Base-by-base conservation (phyloP, 2,113 vertebrate genomes). In the Ameiurus melas region DNA sequence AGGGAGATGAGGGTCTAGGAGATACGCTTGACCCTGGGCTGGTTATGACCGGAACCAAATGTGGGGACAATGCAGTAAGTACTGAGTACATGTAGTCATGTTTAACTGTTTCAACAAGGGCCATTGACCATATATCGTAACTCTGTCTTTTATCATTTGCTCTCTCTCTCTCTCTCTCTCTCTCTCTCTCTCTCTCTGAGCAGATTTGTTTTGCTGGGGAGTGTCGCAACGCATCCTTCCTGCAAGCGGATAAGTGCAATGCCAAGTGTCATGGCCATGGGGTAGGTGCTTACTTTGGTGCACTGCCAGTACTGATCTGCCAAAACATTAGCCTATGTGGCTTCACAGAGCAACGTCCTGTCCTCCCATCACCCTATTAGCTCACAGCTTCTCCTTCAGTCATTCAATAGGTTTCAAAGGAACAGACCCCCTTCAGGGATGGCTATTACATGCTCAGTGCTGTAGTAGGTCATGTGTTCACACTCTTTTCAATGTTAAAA, bases 171-270 rank as follows among this genome's bases (percentile, higher is more conserved):
- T 4, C 9, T 75, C 20, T 27, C 22, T 78, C 22, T 77, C 43
- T 51, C 47, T 14, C 36, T 75, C 20, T 47, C 22, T 27, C 22
- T 47, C 73, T 77, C 73, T 14, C 43, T 22, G 79, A 0, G 0
- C 94, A 99, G 98, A 95, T 99, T 91, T 99, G 98, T 94, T 99
- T 99, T 85, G 96, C 97, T 51, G 98, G 98, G 58, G 95, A 96
- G 91, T 99, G 98, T 93, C 96, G 96, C 91, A 97, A 98, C 92
- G 94, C 96, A 66, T 97, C 98, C 81, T 97, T 99, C 90, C 96
- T 99, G 88, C 94, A 94, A 53, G 95, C 95, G 0, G 96, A 96
- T 92, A 94, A 95, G 91, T 99, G 98, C 86, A 95, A 89, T 20
- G 94, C 94, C 92, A 98, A 97, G 91, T 99, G 98, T 93, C 94